These are phyloP conservation scores for Megaceryle maxima DNA, from an alignment of 2,113 vertebrate genomes.

Conservation along the genomic window DNA sequence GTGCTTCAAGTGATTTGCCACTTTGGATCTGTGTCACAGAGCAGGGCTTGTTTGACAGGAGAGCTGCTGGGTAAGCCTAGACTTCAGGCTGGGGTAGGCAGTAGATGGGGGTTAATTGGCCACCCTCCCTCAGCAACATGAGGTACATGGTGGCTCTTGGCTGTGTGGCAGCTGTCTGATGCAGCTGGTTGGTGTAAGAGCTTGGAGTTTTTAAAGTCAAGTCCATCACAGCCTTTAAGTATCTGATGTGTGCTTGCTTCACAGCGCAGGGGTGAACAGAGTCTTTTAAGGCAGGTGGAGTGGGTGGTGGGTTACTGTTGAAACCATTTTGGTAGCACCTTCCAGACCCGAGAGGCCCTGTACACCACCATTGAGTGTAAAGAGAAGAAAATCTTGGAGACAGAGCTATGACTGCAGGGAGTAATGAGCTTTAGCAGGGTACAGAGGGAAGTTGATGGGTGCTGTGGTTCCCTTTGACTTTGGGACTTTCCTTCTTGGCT, in stretches of 20 bases:
- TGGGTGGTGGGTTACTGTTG: neutral
- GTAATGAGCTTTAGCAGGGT: neutral
- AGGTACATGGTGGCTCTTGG: neutral
- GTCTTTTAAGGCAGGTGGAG: neutral
- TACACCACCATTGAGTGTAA: fast-evolving
- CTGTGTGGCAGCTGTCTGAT: neutral
- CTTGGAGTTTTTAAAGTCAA: neutral
- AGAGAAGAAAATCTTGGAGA: neutral
- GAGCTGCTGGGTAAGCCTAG: neutral
- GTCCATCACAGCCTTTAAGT: no score
- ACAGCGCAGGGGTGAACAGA: no score
- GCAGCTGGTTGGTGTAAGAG: neutral
- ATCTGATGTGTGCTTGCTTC: no score
- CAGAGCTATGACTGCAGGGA: neutral
- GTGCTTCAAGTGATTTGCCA: neutral
- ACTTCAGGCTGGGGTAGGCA: neutral
- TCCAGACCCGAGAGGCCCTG: neutral
- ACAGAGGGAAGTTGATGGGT: neutral
- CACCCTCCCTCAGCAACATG: fast-evolving
- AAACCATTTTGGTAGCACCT: neutral
- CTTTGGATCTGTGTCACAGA: neutral
- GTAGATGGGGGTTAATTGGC: neutral
- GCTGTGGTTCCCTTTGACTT: neutral
- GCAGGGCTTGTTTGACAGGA: neutral
- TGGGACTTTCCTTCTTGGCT: neutral